phyloP scores from a whole-genome alignment of 2,797 vertebrate species.

The Triplophysa yarkandensis region DNA sequence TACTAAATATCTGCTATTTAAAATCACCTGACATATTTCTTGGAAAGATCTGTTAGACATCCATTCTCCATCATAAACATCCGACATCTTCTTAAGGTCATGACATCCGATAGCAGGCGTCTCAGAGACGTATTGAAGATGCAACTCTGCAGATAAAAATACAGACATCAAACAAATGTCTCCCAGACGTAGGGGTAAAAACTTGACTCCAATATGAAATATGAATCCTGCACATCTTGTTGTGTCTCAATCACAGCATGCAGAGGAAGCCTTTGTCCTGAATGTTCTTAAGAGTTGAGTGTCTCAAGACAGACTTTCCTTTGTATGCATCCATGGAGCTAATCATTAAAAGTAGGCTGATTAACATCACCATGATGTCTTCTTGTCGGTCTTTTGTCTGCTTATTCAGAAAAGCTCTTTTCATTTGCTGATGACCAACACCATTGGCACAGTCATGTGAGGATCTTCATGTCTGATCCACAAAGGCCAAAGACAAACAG shows the following conservation, averaged over 20 bases:
- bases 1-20: no score
- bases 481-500: slow-evolving; percentile 3
- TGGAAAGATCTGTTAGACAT: no score
- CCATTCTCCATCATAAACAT: no score
- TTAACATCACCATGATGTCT: slow-evolving; percentile 40
- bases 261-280: background rate
- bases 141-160: no score
- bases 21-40: no score
- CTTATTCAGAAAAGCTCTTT: slow-evolving; percentile 14
- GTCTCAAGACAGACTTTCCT: slow-evolving; percentile 22
- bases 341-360: slow-evolving; percentile 6
- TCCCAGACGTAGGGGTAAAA: no score
- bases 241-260: background rate
- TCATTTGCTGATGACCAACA: slow-evolving; percentile 33
- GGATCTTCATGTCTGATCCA: background rate
- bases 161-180: no score
- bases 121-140: no score
- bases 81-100: no score
- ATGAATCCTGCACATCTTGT: background rate
- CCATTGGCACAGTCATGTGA: slow-evolving; percentile 15
- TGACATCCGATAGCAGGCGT: no score
- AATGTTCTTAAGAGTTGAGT: slow-evolving; percentile 20
- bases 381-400: slow-evolving; percentile 41
- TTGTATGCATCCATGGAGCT: background rate
- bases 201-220: background rate